Conservation (phyloP, 2,888 invertebrate genomes). For the Chrysolina haemoptera region DNA sequence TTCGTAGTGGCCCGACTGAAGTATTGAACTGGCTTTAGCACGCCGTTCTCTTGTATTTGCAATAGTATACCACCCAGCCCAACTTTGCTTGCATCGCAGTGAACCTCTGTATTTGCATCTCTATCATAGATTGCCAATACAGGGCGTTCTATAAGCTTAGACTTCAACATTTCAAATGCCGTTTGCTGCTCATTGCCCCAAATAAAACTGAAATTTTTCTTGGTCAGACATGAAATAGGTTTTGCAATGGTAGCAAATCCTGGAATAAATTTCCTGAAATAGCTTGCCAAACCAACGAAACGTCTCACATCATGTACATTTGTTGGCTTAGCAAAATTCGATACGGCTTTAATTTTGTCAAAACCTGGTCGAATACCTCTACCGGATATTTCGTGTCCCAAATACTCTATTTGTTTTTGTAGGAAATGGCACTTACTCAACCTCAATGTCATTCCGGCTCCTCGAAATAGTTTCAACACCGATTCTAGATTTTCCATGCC, state of each 20-base stretch:
- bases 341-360: constrained; percentile 53
- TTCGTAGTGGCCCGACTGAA: constrained; percentile 44
- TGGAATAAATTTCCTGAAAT: constrained; percentile 56
- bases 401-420: constrained; percentile 29
- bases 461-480: constrained; percentile 40
- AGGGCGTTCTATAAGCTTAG: constrained; percentile 42
- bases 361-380: too few species aligned
- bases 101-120: constrained; percentile 52
- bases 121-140: constrained; percentile 49
- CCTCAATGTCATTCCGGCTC: constrained; percentile 48
- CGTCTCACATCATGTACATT: constrained; percentile 50
- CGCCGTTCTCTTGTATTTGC: constrained; percentile 51
- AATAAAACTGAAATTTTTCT: constrained; percentile 44
- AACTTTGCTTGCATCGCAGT: constrained; percentile 54
- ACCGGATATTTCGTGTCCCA: too few species aligned
- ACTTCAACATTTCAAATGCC: constrained; percentile 39
- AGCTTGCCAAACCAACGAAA: constrained; percentile 51
- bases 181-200: constrained; percentile 39
- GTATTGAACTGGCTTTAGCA: constrained; percentile 55
- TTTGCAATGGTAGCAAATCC: constrained; percentile 51
- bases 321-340: constrained; percentile 55
- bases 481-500: constrained; percentile 34
- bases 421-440: constrained; percentile 34
- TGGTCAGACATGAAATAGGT: constrained; percentile 53
- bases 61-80: constrained; percentile 56